Percentiles rank a stretch among this genome's conserved stretches.
These are phyloP conservation scores for Pterostichus niger DNA, from an alignment of 2,888 invertebrate genomes.

Conservation along the genomic window DNA sequence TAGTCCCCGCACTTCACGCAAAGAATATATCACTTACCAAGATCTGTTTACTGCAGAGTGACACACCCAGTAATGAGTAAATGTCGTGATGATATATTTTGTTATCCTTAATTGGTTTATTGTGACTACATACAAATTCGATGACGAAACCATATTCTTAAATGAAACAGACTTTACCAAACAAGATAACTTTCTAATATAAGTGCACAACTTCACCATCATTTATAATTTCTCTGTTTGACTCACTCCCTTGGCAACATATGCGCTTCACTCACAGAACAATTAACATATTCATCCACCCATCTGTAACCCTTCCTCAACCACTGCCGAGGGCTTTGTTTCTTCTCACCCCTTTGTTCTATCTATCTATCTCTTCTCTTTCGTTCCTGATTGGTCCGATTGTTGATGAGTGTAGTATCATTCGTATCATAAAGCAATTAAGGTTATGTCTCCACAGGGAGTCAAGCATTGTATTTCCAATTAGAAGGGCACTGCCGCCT, in stretches of 20 bases:
- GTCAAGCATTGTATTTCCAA: constrained; percentile 61
- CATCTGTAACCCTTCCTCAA: neutral
- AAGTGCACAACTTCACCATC: too few species aligned
- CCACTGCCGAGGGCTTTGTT: neutral
- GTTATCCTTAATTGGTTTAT: too few species aligned
- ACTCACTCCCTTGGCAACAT: neutral
- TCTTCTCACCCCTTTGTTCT: constrained; percentile 30
- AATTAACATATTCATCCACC: constrained; percentile 45
- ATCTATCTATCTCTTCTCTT: constrained; percentile 7
- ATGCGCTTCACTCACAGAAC: neutral
- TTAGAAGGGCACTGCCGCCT: constrained; percentile 56
- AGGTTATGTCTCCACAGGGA: constrained; percentile 64
- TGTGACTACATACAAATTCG: too few species aligned
- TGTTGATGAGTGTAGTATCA: constrained; percentile 64
- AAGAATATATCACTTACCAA: too few species aligned
- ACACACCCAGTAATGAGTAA: too few species aligned
- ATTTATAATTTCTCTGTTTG: too few species aligned
- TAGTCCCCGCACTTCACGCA: too few species aligned
- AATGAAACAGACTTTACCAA: too few species aligned
- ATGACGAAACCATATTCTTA: too few species aligned
- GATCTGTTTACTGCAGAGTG: too few species aligned
- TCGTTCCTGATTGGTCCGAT: constrained; percentile 58
- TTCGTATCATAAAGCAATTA: constrained; percentile 66
- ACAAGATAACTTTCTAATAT: too few species aligned
- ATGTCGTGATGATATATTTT: too few species aligned